A percentile compares a stretch with the other conserved stretches of the same genome.
phyloP scores from a whole-genome alignment of 2,888 invertebrate genomes.

The Emmelina monodactyla region DNA sequence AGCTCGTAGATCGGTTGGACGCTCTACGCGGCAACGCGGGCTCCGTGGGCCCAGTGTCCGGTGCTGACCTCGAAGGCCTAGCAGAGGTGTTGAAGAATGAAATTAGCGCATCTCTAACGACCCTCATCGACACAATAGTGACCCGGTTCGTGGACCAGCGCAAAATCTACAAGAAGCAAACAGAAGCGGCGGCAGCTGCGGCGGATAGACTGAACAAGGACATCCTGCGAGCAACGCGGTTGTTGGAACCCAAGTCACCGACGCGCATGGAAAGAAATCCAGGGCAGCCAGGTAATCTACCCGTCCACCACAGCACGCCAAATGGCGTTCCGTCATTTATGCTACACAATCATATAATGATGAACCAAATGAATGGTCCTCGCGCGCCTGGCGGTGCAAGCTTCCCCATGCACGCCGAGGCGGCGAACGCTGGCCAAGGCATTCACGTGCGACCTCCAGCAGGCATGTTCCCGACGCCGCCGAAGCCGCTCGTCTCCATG shows the following conservation, averaged over 20 bases:
- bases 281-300: constrained; percentile 53
- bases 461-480: constrained; percentile 85
- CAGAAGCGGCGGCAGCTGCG: constrained; percentile 79
- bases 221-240: constrained; percentile 79
- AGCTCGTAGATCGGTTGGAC: constrained; percentile 79
- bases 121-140: constrained; percentile 87
- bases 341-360: constrained; percentile 51
- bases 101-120: constrained; percentile 83
- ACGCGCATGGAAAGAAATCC: constrained; percentile 67
- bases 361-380: constrained; percentile 67
- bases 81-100: constrained; percentile 93
- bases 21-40: constrained; percentile 76
- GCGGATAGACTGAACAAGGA: constrained; percentile 88
- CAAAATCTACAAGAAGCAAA: constrained; percentile 77
- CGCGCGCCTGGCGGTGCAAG: constrained; percentile 71
- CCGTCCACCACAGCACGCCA: constrained; percentile 55
- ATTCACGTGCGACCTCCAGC: constrained; percentile 68
- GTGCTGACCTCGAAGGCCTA: constrained; percentile 84
- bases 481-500: constrained; percentile 75
- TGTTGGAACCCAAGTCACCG: constrained; percentile 85
- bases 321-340: constrained; percentile 53
- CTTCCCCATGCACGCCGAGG: constrained; percentile 73
- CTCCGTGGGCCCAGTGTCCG: constrained; percentile 73
- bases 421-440: constrained; percentile 54
- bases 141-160: constrained; percentile 85